phyloP scores from a whole-genome alignment of 2,888 invertebrate genomes.

The Phania funesta region DNA sequence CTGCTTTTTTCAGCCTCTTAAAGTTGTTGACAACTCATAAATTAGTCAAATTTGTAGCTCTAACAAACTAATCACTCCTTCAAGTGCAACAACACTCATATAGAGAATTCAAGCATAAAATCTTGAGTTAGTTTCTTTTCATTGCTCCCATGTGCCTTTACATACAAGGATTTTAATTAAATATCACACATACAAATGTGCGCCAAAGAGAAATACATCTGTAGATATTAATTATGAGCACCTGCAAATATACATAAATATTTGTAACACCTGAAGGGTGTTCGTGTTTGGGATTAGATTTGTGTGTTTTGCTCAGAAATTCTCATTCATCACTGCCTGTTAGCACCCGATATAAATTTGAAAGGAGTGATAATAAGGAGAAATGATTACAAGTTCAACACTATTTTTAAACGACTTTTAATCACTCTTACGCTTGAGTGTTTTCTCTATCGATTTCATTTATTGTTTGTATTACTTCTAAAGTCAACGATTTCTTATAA shows the following conservation, averaged over 20 bases:
- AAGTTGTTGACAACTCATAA: conserved; percentile 33
- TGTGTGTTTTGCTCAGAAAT: background rate
- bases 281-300: background rate
- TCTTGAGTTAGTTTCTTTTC: background rate
- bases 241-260: background rate
- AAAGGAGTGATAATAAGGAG: background rate
- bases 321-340: background rate
- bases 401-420: too few relatives aligned
- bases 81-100: conserved; percentile 8
- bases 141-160: background rate
- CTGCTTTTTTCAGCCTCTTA: background rate
- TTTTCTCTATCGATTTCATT: too few relatives aligned
- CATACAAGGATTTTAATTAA: conserved; percentile 25
- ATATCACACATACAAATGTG: too few relatives aligned
- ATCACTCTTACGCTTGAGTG: too few relatives aligned
- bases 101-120: conserved; percentile 3
- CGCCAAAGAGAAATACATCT: too few relatives aligned
- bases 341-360: background rate
- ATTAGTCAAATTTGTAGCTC: conserved; percentile 20
- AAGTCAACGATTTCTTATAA: too few relatives aligned
- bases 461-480: too few relatives aligned
- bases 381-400: background rate
- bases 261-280: background rate
- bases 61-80: conserved; percentile 20
- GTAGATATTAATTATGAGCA: background rate